Base-by-base conservation (phyloP, 1,140 invertebrate species). In the Magallana angulata region DNA sequence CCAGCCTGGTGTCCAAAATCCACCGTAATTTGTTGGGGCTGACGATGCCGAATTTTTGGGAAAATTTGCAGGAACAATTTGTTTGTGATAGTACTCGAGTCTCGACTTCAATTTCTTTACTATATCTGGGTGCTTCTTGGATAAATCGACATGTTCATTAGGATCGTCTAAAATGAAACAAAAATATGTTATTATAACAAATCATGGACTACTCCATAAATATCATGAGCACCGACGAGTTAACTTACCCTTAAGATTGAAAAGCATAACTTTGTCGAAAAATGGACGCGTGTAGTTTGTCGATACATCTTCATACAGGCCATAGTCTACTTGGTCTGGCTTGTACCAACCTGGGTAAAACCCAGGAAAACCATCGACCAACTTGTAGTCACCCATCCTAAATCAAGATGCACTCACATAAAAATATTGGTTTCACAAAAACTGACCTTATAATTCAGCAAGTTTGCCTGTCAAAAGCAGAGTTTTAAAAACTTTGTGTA, bases 1-100 rank as follows among this genome's bases (percentile, higher is more conserved):
- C 91, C 91, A 91, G 0, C 91, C 91, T 12, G 91, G 90, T 8
- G 89, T 85, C 90, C 90, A 91, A 18, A 84, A 87, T 16, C 87
- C 85, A 18, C 85, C 88, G 71, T 86, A 90, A 56, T 89, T 88
- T 24, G 68, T 12, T 7, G 91, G 89, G 57, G 86, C 76, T 36
- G 87, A 58, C 11, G 48, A 36, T 6, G 85, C 62, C 14, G 89
- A 88, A 16, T 57, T 57, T 0, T n/a, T 7, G 18, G 90, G 90
- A 60, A 57, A 91, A 58, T 86, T 90, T 2, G 90, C 86, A 58
- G 88, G 89, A 18, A 91, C 88, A 64, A 89, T 89, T 16, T 86
- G 59, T 12, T 88, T 87, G 57, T 90, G 87, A 85, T 91, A 91
- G 7, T 85, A 82, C 2, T 85, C 68, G 36, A 91, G 84, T 18